Evolutionary conservation across 2,888 invertebrate genomes (phyloP), one percentile per base, ranked within the genome.

Genomic region (Chesias legatella): DNA sequence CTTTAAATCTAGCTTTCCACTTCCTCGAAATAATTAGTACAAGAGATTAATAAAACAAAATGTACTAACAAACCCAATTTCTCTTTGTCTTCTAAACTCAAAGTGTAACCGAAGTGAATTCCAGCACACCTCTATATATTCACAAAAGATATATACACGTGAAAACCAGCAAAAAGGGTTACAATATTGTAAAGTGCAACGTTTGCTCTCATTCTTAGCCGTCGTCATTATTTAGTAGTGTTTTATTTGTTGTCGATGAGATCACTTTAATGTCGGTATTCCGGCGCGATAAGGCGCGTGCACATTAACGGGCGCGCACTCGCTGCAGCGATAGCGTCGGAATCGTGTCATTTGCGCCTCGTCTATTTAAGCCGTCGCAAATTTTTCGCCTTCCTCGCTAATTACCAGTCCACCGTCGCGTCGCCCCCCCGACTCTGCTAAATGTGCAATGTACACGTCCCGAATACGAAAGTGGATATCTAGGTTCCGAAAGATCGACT

Each of bases 271-370:
- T 73, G 72, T 68, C 52, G 60, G 63, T 62, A 61, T 56, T 49
- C 38, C 49, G 53, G 48, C 55, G 55, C 54, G 88, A 85, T 85
- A 88, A 85, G 83, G 79, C 79, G 79, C 79, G 72, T 74, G 79
- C 80, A 83, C 86, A 85, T 85, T 83, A 85, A 81, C 78, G 72
- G 68, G 69, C 70, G 64, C 72, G 66, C 70, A 68, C 70, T 63
- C 72, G 66, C 70, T 80, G 82, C 77, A 79, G 73, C 83, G 83
- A 84, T 86, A 86, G 80, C 82, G 77, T 65, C 73, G 68, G 74
- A 79, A 78, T 85, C 75, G 79, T 81, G 84, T 84, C 86, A 86
- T 88, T 88, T 88, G 82, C 85, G 79, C 86, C 82, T 85, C 86
- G 86, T 86, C 86, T 86, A 86, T 88, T 86, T 79, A 77, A 83